phyloP scores from a whole-genome alignment of 2,113 vertebrate species.

The Tringa solitaria region DNA sequence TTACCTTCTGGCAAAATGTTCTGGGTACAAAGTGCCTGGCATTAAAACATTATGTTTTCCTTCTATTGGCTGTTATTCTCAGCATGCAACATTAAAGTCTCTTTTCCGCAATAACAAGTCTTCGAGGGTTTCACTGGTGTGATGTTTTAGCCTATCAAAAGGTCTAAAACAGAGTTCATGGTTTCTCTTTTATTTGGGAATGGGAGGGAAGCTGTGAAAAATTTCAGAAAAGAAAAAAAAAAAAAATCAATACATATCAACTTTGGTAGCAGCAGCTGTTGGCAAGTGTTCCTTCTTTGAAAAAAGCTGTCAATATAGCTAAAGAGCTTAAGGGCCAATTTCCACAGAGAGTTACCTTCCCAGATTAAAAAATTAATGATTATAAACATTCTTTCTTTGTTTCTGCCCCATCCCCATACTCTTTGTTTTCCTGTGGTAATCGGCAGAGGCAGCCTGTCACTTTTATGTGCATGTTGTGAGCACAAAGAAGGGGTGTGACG shows the following conservation, averaged over 20 bases:
- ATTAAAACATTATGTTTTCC: background rate
- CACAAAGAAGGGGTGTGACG: background rate
- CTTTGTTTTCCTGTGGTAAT: background rate
- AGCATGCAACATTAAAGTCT: background rate
- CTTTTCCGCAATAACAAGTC: background rate
- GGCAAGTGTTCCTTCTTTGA: constrained; percentile 22
- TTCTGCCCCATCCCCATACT: background rate
- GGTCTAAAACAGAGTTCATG: constrained; percentile 10
- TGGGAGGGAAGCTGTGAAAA: background rate
- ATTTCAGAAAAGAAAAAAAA: constrained; percentile 9
- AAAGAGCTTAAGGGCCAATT: constrained; percentile 23
- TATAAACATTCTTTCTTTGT: constrained; percentile 19
- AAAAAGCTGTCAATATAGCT: constrained; percentile 60
- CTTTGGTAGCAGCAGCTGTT: constrained; percentile 38
- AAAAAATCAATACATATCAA: constrained; percentile 40
- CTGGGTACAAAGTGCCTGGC: background rate
- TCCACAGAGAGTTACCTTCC: constrained; percentile 24
- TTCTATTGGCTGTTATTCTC: background rate
- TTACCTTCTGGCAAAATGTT: constrained; percentile 15
- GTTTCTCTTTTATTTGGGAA: constrained; percentile 16
- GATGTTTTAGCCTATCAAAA: constrained; percentile 30
- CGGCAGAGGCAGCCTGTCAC: background rate
- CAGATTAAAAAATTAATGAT: constrained; percentile 30
- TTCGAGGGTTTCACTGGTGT: background rate
- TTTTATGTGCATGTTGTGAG: background rate